Evolutionary conservation across 2,113 vertebrate species (phyloP).

Genomic region (Thermophis baileyi): DNA sequence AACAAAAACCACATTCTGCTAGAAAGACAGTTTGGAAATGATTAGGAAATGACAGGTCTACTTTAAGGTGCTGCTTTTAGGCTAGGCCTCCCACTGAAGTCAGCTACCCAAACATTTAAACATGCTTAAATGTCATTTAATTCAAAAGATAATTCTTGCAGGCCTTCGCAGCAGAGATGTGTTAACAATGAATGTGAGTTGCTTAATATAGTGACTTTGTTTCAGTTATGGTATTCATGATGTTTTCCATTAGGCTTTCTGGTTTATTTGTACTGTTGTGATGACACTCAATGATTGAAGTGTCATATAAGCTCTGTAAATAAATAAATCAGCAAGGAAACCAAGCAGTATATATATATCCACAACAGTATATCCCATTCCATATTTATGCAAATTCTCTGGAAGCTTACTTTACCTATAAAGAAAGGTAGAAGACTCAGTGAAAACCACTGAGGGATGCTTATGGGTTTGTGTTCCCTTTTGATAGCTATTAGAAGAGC

Average conservation of each 20-base stretch:
- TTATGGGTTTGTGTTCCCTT: neutral
- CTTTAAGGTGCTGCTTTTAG: conserved; percentile 23
- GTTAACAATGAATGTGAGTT: neutral
- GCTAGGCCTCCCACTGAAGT: neutral
- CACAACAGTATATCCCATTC: neutral
- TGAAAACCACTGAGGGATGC: neutral
- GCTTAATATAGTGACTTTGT: neutral
- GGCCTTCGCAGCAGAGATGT: neutral
- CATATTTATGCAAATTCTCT: neutral
- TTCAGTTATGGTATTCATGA: neutral
- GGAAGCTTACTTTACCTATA: neutral
- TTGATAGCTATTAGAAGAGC: neutral
- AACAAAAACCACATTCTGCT: conserved; percentile 1
- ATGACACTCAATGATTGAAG: neutral
- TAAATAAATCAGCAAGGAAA: neutral
- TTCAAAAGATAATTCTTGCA: neutral
- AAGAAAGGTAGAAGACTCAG: neutral
- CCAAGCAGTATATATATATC: neutral
- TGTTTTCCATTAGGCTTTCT: neutral
- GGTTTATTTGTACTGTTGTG: neutral
- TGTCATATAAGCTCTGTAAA: neutral
- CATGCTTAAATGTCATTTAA: neutral
- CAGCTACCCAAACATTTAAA: neutral
- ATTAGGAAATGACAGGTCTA: neutral
- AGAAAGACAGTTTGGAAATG: conserved; percentile 41